Conservation (phyloP, 2,113 vertebrate genomes). For the Jacana jacana region DNA sequence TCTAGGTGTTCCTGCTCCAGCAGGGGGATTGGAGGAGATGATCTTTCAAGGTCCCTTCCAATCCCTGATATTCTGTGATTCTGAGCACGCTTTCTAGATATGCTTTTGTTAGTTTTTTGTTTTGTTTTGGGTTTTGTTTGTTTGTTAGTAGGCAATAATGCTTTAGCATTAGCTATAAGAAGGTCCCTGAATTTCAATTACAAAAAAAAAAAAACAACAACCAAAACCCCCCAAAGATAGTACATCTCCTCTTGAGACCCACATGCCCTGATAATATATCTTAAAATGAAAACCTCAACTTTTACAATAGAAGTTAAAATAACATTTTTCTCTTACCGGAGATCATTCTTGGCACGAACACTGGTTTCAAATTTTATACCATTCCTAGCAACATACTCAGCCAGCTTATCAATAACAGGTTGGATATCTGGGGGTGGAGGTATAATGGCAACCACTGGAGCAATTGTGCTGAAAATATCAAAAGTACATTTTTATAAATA, state of each 20-base stretch:
- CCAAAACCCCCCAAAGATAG: not conserved
- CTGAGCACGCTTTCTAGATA: not conserved
- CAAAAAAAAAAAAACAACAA: not conserved
- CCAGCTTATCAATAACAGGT: slow-evolving; percentile 97
- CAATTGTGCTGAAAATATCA: slow-evolving; percentile 73
- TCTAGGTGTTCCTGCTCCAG: too few relatives aligned
- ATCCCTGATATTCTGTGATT: too few relatives aligned
- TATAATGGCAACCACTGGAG: slow-evolving; percentile 87
- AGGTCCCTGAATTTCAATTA: not conserved
- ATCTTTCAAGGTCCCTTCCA: too few relatives aligned
- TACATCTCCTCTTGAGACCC: not conserved
- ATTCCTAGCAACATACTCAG: slow-evolving; percentile 94
- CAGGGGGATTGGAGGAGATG: too few relatives aligned
- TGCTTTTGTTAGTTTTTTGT: not conserved
- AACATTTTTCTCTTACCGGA: slow-evolving; percentile 77
- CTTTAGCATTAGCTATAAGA: not conserved
- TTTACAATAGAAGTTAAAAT: not conserved
- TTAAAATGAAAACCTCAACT: not conserved
- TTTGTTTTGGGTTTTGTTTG: too few relatives aligned
- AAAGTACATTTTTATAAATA: not conserved
- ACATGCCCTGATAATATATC: not conserved
- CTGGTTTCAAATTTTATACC: slow-evolving; percentile 95
- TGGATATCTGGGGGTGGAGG: slow-evolving; percentile 96
- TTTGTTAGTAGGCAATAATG: not conserved
- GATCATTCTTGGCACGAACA: slow-evolving; percentile 95